Base-by-base conservation (phyloP, 2,888 invertebrate species). In the Petrolisthes manimaculis region DNA sequence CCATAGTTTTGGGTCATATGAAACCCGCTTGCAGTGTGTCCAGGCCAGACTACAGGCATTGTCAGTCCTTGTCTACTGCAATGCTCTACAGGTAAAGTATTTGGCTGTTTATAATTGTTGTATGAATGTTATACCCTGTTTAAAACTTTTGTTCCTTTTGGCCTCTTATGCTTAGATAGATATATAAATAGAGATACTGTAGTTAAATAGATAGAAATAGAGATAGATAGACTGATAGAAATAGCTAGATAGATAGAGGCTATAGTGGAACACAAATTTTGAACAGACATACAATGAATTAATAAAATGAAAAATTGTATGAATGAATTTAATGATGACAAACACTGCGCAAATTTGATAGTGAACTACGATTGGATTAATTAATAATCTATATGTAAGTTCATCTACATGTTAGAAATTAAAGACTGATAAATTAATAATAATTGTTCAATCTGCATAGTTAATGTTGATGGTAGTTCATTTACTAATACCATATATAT, bases 21-120 rank as follows among this genome's bases (percentile, higher is more conserved):
- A 95, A 86, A 95, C 95, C 92, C 94, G 97, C 83, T 93, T 97
- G 91, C 95, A 96, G 91, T 96, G 96, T 93, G 96, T 97, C 6
- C 96, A 97, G 93, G 96, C 97, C 51, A 94, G 97, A 89, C 94
- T 97, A 56, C 97, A 97, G 93, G 96, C 97, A 1, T 94, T 97
- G 77, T 96, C 97, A 37, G 96, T 97, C 82, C 93, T 97, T 84
- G 95, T 96, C 14, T 96, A 96, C 92, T 96, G 96, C 21, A 96
- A 96, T 93, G 95, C 96, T 37, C 86, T 91, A n/a, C 91, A 91
- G 89, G 91, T 91, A 8, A 18, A 88, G 53, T 51, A 51, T 14
- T 18, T 54, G 77, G 21, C 71, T 1, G 1, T 2, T 2, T 67
- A 37, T 37, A 67, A 12, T 67, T 12, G 2, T 67, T 67, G 67